Evolutionary conservation across 2,797 vertebrate genomes (phyloP), one percentile per base, ranked within the genome.

Genomic region (Gallirallus australis): DNA sequence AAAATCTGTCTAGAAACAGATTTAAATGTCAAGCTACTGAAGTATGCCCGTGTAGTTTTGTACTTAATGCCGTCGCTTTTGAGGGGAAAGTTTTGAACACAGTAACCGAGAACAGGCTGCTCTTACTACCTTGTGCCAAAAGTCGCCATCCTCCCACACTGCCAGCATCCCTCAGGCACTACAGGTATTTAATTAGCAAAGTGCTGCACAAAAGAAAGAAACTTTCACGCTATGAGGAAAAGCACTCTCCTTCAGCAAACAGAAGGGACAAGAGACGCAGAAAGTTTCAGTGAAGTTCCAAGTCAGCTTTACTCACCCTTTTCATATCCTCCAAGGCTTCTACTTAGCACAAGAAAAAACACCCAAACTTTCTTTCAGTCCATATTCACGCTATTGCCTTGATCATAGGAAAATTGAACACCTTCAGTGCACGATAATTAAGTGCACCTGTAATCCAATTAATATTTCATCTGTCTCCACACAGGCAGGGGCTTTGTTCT

Each of bases 401-500:
- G 83, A 96, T 93, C 92, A 92, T 1, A 76, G 31, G 56, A 48
- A 86, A 91, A 72, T 3, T 56, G 64, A 92, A 86, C 68, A 86
- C 59, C 54, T 88, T 92, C 72, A 92, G 40, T 71, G 30, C 33
- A 94, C 0, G 27, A 92, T 94, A 94, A 92, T 93, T 88, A 91
- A 81, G 53, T 48, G 15, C 42, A 85, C 70, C 57, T 94, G 54
- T 83, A 93, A 92, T 65, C 65, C 72, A 94, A 95, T 93, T 95
- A 92, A 69, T 78, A 69, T 65, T 94, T 92, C 65, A 77, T 42
- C 66, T 52, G 61, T 87, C 45, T 95, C 47, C 40, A 69, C n/a
- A 31, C 33, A 93, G 61, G 37, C 39, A 78, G 50, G 42, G 33
- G 42, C 89, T 96, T 96, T 94, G 76, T 94, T 95, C 76, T 86